A percentile compares a stretch with the other conserved stretches of the same genome.
These are phyloP conservation scores for Gymnodraco acuticeps DNA, from an alignment of 2,797 vertebrate genomes.

Conservation along the genomic window DNA sequence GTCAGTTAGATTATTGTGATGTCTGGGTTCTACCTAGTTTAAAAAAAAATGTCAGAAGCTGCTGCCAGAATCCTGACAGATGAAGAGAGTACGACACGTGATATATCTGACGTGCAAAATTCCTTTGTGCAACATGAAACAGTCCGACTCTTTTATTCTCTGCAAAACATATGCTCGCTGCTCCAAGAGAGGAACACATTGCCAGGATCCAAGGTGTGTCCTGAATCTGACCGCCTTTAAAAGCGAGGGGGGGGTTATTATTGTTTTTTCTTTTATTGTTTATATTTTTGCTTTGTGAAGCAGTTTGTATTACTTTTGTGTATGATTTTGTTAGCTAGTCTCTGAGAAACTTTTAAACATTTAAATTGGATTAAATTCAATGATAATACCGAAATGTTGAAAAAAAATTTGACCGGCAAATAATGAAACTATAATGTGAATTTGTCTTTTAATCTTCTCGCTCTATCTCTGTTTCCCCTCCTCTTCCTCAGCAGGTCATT, in stretches of 20 bases:
- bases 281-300: too few species aligned
- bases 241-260: neutral
- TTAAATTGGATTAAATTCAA: neutral
- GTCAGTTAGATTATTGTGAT: neutral
- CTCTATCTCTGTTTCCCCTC: neutral
- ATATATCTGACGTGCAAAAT: neutral
- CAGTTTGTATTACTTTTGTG: too few species aligned
- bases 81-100: neutral
- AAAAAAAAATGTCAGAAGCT: conserved; percentile 3
- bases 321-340: neutral
- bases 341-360: neutral
- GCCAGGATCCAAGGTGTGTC: neutral
- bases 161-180: neutral
- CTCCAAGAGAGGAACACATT: neutral
- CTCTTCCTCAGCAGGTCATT: conserved; percentile 19
- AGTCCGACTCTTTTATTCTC: neutral
- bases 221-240: neutral
- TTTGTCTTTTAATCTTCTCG: neutral
- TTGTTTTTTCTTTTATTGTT: neutral
- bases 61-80: neutral
- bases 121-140: neutral
- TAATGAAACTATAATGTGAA: neutral
- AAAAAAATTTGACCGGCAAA: neutral
- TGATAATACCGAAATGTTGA: neutral
- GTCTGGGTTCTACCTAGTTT: neutral